A percentile compares a stretch with the other conserved stretches of the same genome.
These are phyloP conservation scores for Gymnobelideus leadbeateri DNA, from an alignment of 2,113 vertebrate species.

Conservation along the genomic window DNA sequence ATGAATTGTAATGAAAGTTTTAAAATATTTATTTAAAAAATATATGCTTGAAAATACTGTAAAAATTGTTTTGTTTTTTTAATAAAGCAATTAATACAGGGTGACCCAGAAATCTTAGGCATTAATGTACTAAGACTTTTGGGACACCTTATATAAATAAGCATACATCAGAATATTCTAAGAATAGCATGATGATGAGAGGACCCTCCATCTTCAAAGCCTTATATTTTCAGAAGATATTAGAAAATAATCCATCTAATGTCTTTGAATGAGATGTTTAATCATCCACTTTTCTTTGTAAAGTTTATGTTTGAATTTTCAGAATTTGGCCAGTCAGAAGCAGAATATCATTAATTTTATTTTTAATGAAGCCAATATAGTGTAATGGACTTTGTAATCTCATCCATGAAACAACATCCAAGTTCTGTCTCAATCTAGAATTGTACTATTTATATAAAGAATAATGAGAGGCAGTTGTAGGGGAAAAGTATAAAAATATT, in stretches of 20 bases:
- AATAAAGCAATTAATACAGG: background rate
- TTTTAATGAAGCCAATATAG: background rate
- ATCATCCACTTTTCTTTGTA: background rate
- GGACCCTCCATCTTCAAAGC: background rate
- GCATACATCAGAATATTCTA: background rate
- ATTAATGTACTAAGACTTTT: background rate
- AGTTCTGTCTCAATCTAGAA: no score
- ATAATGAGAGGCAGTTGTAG: background rate
- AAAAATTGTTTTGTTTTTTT: background rate
- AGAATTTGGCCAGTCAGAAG: background rate
- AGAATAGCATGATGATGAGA: background rate
- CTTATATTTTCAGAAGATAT: background rate
- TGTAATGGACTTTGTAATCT: background rate
- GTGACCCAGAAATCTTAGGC: background rate
- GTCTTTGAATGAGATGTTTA: background rate
- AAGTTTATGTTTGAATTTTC: background rate
- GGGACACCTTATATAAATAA: background rate
- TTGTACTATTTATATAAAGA: background rate
- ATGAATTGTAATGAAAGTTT: background rate
- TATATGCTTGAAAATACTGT: background rate
- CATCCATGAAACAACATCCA: fast-evolving
- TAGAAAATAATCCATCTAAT: background rate
- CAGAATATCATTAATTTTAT: fast-evolving
- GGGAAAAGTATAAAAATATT: background rate
- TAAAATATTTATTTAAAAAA: background rate